phyloP scores from a whole-genome alignment of 2,113 vertebrate genomes.

The Grantiella picta region DNA sequence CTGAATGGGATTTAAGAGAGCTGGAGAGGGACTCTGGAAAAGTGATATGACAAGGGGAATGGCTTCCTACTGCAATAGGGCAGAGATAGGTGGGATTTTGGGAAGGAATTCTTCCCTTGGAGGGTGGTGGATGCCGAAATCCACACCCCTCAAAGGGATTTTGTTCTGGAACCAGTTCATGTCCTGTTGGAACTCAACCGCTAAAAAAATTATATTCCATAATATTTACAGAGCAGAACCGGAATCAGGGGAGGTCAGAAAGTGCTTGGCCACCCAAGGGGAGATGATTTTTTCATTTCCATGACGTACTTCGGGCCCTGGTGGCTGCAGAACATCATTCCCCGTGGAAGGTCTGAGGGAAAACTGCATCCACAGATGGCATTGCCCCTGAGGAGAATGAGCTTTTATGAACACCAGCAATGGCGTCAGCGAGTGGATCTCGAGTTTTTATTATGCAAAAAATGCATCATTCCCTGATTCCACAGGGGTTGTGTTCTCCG shows the following conservation, averaged over 20 bases:
- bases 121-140: not conserved
- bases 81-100: not conserved
- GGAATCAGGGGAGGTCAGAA: not conserved
- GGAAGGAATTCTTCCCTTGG: not conserved
- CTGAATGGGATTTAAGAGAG: not conserved
- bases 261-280: not conserved
- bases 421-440: not conserved
- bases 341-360: not conserved
- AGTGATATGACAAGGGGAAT: not conserved
- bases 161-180: not conserved
- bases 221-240: not conserved
- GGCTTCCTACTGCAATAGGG: not conserved
- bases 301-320: not conserved
- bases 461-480: not conserved
- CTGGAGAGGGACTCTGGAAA: not conserved
- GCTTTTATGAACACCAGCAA: not conserved
- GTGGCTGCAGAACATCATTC: not conserved
- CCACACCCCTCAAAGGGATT: not conserved
- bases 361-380: not conserved
- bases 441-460: not conserved
- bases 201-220: not conserved
- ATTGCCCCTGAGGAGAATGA: not conserved
- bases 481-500: not conserved
- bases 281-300: not conserved
- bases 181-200: rapidly evolving